Conservation (phyloP, 2,888 invertebrate species). For the Ormyrus thymus region DNA sequence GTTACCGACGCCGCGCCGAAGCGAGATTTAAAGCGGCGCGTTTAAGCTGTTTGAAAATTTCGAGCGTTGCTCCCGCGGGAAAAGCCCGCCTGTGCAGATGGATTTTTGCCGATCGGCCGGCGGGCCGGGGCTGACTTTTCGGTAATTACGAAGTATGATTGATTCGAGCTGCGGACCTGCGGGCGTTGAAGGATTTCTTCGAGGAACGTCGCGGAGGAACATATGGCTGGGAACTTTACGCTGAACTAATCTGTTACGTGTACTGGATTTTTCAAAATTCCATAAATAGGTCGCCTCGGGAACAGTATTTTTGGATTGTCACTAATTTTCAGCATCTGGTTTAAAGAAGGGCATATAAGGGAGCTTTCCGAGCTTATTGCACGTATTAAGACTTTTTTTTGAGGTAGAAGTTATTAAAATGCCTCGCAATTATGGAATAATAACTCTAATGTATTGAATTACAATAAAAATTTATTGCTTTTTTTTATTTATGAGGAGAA, state of each 20-base stretch:
- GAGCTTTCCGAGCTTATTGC: too few relatives aligned
- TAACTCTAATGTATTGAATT: too few relatives aligned
- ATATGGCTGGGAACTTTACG: not conserved
- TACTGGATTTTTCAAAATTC: not conserved
- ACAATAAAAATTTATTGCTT: too few relatives aligned
- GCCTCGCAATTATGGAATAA: too few relatives aligned
- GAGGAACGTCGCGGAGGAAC: not conserved
- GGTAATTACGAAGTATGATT: not conserved
- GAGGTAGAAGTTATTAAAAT: too few relatives aligned
- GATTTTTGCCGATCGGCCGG: conserved; percentile 39
- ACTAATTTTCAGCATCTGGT: too few relatives aligned
- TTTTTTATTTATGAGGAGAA: too few relatives aligned
- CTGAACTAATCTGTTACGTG: not conserved
- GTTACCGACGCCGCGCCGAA: conserved; percentile 23
- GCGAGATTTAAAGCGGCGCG: conserved; percentile 51
- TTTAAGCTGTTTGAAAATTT: conserved; percentile 50
- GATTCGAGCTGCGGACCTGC: not conserved
- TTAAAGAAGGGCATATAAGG: too few relatives aligned
- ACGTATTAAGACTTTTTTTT: too few relatives aligned
- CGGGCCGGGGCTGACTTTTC: conserved; percentile 14
- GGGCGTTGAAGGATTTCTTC: not conserved
- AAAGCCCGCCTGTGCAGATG: not conserved
- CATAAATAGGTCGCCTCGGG: conserved; percentile 9
- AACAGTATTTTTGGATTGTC: too few relatives aligned
- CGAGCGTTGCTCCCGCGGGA: not conserved